Evolutionary conservation across 2,888 invertebrate species (phyloP).

Genomic region (Hyalella azteca): DNA sequence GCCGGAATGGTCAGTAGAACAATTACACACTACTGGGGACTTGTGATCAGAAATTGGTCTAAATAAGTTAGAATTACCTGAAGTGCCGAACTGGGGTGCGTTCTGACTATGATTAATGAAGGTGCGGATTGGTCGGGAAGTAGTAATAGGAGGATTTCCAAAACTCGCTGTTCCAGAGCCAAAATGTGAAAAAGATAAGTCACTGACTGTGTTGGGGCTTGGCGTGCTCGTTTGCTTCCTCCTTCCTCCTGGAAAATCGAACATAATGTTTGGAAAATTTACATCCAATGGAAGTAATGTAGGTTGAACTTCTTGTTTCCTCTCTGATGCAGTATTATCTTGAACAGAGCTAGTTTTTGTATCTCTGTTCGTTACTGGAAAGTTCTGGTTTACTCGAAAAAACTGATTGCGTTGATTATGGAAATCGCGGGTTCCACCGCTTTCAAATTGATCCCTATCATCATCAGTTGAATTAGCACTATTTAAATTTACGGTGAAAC

Average conservation of each 20-base stretch:
- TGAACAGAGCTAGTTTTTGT: no score
- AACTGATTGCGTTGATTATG: neutral
- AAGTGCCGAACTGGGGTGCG: neutral
- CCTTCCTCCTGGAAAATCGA: neutral
- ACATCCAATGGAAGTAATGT: neutral
- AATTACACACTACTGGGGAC: constrained; percentile 9
- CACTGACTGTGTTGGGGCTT: neutral
- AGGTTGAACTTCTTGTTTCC: neutral
- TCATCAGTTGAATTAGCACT: neutral
- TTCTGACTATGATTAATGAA: neutral
- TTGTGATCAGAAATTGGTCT: neutral
- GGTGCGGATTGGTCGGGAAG: neutral
- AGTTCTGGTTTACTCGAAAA: neutral
- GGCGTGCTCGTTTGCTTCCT: neutral
- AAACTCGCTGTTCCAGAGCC: neutral
- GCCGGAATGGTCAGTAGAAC: constrained; percentile 8
- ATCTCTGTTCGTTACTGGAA: no score
- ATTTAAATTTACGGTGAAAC: neutral
- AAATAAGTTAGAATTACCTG: neutral
- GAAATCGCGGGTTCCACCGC: neutral
- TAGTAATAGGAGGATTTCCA: neutral
- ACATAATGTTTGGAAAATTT: constrained; percentile 1
- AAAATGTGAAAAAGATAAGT: neutral
- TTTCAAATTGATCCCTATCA: neutral
- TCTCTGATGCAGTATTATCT: neutral